These are phyloP conservation scores for Mormyrops boulengeri DNA, from an alignment of 2,797 vertebrate genomes.

Conservation along the genomic window DNA sequence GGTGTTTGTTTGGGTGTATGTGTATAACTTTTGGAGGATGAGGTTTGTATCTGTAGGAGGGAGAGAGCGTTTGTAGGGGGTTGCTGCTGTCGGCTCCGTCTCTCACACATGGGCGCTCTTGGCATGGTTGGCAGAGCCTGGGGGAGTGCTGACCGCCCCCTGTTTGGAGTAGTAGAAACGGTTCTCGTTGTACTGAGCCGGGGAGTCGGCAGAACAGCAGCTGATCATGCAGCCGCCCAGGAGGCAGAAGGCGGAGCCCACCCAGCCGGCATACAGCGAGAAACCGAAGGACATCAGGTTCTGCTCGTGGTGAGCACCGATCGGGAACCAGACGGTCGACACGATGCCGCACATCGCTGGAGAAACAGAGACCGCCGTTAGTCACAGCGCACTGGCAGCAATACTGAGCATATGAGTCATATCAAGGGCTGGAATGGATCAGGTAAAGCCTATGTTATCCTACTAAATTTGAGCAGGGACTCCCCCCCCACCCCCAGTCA, in stretches of 20 bases:
- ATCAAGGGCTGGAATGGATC: not conserved
- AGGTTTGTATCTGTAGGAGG: slow-evolving; percentile 6
- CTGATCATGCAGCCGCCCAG: slow-evolving; percentile 76
- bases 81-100: not conserved
- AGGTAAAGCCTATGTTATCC: not conserved
- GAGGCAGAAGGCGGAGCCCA: slow-evolving; percentile 77
- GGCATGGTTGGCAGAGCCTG: slow-evolving; percentile 70
- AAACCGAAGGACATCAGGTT: slow-evolving; percentile 90
- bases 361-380: not conserved
- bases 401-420: not conserved
- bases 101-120: slow-evolving; percentile 90
- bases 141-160: slow-evolving; percentile 52
- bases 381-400: not conserved
- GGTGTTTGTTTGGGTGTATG: not conserved
- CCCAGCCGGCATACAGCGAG: slow-evolving; percentile 90
- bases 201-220: slow-evolving; percentile 77
- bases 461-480: not conserved
- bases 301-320: slow-evolving; percentile 76
- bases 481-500: not conserved
- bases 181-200: slow-evolving; percentile 75
- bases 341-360: slow-evolving; percentile 79
- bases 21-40: not conserved
- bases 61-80: slow-evolving; percentile 7
- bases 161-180: slow-evolving; percentile 88
- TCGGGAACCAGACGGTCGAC: slow-evolving; percentile 91